Evolutionary conservation across 2,113 vertebrate genomes (phyloP).

Genomic region (Cinclus mexicanus): DNA sequence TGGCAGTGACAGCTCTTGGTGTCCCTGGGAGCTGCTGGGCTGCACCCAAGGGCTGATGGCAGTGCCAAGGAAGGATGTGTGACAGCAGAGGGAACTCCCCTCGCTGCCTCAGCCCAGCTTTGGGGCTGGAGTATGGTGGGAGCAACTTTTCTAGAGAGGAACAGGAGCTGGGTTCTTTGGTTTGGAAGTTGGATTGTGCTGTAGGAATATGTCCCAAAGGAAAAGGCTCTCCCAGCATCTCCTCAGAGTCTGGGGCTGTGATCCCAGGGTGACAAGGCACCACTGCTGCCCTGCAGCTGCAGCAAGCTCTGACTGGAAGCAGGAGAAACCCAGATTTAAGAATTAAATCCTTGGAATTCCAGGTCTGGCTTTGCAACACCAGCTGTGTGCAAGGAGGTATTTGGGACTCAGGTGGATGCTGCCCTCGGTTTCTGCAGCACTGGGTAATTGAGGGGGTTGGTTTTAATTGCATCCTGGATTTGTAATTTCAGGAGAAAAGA

Average conservation of each 20-base stretch:
- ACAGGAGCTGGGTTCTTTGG: neutral
- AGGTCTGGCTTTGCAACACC: neutral
- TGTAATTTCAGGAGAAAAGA: neutral
- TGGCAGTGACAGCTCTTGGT: neutral
- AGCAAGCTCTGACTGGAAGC: neutral
- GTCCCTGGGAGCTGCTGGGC: neutral
- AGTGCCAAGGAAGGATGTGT: neutral
- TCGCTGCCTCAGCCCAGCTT: neutral
- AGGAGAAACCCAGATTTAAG: neutral
- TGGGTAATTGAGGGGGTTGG: rapidly evolving
- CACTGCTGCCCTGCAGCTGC: neutral
- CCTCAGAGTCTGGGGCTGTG: rapidly evolving
- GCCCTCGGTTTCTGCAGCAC: neutral
- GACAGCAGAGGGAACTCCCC: neutral
- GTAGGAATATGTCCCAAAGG: neutral
- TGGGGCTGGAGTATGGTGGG: neutral
- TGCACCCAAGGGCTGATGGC: neutral
- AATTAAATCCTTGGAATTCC: neutral
- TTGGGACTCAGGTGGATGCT: neutral
- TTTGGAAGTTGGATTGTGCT: neutral
- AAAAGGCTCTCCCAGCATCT: neutral
- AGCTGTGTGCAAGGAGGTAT: neutral
- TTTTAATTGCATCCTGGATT: neutral
- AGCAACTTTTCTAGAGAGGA: neutral
- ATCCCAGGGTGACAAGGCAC: neutral